Percentiles rank a stretch among this genome's conserved stretches.
These are phyloP conservation scores for Colinus virginianus DNA, from an alignment of 2,113 vertebrate genomes.

Conservation along the genomic window DNA sequence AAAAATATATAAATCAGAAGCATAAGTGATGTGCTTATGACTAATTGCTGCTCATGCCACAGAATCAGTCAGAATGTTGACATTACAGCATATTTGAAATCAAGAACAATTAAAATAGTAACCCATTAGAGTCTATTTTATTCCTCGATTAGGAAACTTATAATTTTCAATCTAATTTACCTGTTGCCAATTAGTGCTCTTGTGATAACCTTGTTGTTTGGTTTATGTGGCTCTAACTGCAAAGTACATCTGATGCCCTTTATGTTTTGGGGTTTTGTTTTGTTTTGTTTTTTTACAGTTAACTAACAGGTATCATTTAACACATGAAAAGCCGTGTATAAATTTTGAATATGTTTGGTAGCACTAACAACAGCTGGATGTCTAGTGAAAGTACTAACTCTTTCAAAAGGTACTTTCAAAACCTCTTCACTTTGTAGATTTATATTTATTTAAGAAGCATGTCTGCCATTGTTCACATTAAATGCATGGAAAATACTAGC, in stretches of 20 bases:
- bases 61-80: not conserved
- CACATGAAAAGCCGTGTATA: not conserved
- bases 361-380: not conserved
- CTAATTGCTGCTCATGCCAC: not conserved
- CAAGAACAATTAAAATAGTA: not conserved
- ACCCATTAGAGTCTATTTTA: not conserved
- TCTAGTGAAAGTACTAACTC: conserved; percentile 9
- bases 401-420: conserved; percentile 40
- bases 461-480: conserved; percentile 30
- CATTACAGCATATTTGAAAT: not conserved
- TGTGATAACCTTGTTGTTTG: not conserved
- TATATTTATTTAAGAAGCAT: conserved; percentile 45
- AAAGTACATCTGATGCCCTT: not conserved
- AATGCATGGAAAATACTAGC: conserved; percentile 49
- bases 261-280: not conserved
- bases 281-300: not conserved
- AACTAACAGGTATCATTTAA: not conserved
- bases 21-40: not conserved
- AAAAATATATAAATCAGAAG: not conserved
- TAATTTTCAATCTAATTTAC: not conserved
- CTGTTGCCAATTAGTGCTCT: not conserved
- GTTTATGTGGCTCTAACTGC: not conserved
- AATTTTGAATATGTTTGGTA: not conserved
- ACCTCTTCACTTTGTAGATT: not conserved
- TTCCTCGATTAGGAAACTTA: not conserved